Evolutionary conservation across 2,113 vertebrate genomes (phyloP).

Genomic region (Brachyhypopomus gauderio): DNA sequence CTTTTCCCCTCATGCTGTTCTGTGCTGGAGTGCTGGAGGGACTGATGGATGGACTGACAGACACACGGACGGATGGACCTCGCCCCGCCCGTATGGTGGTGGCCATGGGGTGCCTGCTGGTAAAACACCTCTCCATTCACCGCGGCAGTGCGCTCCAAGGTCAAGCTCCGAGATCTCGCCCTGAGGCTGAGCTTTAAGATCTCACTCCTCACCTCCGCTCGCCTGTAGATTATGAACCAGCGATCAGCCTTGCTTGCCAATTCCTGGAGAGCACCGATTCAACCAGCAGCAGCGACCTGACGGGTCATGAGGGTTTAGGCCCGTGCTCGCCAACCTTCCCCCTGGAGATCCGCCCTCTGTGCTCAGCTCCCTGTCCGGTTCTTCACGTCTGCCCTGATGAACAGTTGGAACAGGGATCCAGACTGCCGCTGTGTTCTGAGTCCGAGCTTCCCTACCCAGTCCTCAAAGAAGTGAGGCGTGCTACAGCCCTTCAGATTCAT

Average conservation of each 20-base stretch:
- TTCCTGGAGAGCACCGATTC: no score
- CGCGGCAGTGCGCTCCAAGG: background rate
- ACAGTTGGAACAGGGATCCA: no score
- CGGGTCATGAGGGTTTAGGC: background rate
- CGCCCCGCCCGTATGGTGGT: slow-evolving; percentile 22
- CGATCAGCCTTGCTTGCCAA: no score
- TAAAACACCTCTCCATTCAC: slow-evolving; percentile 6
- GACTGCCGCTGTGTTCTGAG: no score
- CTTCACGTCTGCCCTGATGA: no score
- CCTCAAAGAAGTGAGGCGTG: no score
- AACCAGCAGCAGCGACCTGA: no score
- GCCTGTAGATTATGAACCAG: background rate
- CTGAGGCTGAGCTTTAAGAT: background rate
- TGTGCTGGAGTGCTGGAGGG: slow-evolving; percentile 1
- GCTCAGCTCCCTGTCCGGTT: background rate
- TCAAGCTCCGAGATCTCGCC: background rate
- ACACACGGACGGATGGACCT: background rate
- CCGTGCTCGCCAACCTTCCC: background rate
- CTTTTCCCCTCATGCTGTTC: background rate
- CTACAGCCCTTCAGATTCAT: no score
- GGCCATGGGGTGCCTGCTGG: slow-evolving; percentile 8
- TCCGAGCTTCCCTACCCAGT: no score
- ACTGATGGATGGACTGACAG: slow-evolving; percentile 13
- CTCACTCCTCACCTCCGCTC: background rate
- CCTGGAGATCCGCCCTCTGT: background rate